phyloP scores from a whole-genome alignment of 2,888 invertebrate genomes.

The Ochropacha duplaris region DNA sequence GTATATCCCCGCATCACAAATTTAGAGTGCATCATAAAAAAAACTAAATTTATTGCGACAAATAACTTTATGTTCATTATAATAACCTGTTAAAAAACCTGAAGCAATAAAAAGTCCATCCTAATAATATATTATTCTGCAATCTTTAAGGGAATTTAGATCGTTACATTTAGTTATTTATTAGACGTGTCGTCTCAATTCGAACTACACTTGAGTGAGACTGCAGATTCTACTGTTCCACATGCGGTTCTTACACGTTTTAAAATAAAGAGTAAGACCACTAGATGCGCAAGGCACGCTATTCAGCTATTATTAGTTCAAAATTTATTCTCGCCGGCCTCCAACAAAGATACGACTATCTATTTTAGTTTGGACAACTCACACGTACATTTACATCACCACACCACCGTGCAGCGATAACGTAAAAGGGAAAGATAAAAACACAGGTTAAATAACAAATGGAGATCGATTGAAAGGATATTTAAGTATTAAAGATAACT shows the following conservation, averaged over 20 bases:
- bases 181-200: conserved; percentile 1
- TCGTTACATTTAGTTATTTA: neutral
- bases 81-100: conserved; percentile 3
- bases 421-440: conserved; percentile 3
- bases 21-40: conserved; percentile 10
- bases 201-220: neutral
- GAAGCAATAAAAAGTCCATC: neutral
- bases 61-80: conserved; percentile 10
- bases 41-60: conserved; percentile 13
- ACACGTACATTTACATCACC: conserved; percentile 42
- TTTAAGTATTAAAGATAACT: neutral
- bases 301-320: conserved; percentile 63
- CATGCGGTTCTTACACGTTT: conserved; percentile 20
- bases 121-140: neutral
- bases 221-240: conserved; percentile 5
- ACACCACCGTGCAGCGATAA: conserved; percentile 7
- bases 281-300: conserved; percentile 41
- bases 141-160: neutral
- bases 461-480: neutral
- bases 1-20: neutral
- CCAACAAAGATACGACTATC: conserved; percentile 65
- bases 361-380: conserved; percentile 64
- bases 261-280: conserved; percentile 26
- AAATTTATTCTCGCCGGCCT: conserved; percentile 69
- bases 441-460: conserved; percentile 4